These are phyloP conservation scores for Nicator chloris DNA, from an alignment of 2,113 vertebrate species.

Conservation along the genomic window DNA sequence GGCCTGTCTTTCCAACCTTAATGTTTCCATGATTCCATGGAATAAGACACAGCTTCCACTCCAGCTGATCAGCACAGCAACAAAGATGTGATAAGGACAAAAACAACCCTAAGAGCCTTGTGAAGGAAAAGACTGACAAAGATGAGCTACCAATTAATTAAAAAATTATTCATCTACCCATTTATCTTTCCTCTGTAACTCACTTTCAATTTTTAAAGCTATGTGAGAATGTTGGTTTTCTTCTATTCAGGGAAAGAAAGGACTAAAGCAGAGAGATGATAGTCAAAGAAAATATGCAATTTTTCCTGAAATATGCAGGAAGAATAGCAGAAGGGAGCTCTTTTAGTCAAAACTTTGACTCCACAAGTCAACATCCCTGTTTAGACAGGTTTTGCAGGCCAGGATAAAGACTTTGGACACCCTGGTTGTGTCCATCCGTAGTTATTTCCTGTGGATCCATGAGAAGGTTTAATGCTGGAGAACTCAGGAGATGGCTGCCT, in stretches of 20 bases:
- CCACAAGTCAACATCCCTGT: neutral
- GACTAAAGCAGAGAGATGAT: neutral
- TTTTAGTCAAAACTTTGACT: neutral
- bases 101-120: neutral
- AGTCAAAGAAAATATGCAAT: neutral
- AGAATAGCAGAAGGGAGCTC: rapidly evolving
- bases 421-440: neutral
- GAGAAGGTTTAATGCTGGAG: neutral
- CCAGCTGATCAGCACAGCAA: neutral
- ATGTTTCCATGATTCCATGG: neutral
- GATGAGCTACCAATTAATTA: neutral
- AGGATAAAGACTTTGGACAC: neutral
- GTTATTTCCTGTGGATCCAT: neutral
- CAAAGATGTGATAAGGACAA: neutral
- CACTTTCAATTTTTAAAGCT: neutral
- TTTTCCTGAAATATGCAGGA: neutral
- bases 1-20: neutral
- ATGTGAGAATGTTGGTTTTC: neutral
- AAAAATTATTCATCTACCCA: neutral
- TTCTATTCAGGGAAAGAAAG: neutral
- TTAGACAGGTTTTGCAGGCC: neutral
- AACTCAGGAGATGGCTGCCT: neutral
- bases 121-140: neutral
- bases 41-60: neutral
- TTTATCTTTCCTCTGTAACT: neutral